These are phyloP conservation scores for Andrena bicolor DNA, from an alignment of 2,888 invertebrate genomes.

Conservation along the genomic window DNA sequence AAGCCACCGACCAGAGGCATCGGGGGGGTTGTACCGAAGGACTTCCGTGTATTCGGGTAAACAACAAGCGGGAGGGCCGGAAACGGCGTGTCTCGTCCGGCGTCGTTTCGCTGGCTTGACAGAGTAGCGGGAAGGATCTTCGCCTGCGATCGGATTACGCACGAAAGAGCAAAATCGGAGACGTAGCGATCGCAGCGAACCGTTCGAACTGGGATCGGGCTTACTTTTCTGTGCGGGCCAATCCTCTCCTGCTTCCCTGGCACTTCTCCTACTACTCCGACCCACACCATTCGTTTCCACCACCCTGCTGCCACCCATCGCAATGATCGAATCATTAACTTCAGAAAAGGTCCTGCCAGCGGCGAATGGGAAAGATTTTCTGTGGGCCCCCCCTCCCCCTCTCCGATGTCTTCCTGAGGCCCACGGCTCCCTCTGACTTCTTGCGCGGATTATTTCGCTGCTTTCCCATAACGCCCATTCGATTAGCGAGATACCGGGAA, in stretches of 20 bases:
- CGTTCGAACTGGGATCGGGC: slow-evolving; percentile 80
- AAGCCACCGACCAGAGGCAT: slow-evolving; percentile 35
- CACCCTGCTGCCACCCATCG: slow-evolving; percentile 73
- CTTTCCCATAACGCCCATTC: no score
- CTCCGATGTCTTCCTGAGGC: neutral
- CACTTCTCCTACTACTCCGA: slow-evolving; percentile 75
- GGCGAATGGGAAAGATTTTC: slow-evolving; percentile 39
- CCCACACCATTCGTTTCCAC: slow-evolving; percentile 76
- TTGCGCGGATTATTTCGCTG: neutral
- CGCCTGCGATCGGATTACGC: slow-evolving; percentile 25
- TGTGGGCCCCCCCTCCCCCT: no score
- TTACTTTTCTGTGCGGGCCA: slow-evolving; percentile 76
- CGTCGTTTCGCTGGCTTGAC: neutral
- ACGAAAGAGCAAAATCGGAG: slow-evolving; percentile 47
- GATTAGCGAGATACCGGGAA: no score
- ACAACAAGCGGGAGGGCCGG: slow-evolving; percentile 28
- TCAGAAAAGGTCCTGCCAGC: slow-evolving; percentile 71
- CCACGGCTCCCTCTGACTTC: neutral
- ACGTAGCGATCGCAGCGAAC: slow-evolving; percentile 69
- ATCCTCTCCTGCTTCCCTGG: slow-evolving; percentile 73
- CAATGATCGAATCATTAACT: slow-evolving; percentile 76
- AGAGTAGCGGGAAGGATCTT: slow-evolving; percentile 24
- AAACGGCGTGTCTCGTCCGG: slow-evolving; percentile 36
- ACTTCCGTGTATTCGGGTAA: slow-evolving; percentile 36
- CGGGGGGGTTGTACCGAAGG: slow-evolving; percentile 19